A percentile compares a stretch with the other conserved stretches of the same genome.
phyloP scores from a whole-genome alignment of 1,140 invertebrate genomes.

The Calephelis virginiensis region DNA sequence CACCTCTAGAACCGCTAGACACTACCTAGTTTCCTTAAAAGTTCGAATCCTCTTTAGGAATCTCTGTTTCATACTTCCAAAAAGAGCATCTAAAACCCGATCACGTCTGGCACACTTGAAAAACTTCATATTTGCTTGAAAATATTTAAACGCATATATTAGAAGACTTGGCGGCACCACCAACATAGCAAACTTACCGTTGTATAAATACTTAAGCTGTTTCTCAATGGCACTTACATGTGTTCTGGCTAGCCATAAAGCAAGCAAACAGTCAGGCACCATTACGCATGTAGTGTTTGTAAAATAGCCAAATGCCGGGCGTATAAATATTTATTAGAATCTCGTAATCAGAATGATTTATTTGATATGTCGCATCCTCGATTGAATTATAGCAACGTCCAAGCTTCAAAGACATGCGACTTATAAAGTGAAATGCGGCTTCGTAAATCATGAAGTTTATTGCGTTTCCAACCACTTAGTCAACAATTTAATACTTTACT shows the following conservation, averaged over 20 bases:
- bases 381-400: conserved; percentile 52
- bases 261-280: conserved; percentile 55
- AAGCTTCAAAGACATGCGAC: conserved; percentile 50
- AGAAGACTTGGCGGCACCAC: conserved; percentile 43
- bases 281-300: conserved; percentile 68
- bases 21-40: too few species aligned
- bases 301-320: conserved; percentile 60
- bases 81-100: background rate
- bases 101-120: conserved; percentile 1
- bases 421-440: conserved; percentile 27
- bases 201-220: conserved; percentile 53
- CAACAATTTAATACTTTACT: background rate
- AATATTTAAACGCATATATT: conserved; percentile 66
- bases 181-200: conserved; percentile 42
- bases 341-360: conserved; percentile 67
- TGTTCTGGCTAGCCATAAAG: conserved; percentile 56
- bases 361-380: conserved; percentile 56
- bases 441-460: conserved; percentile 37
- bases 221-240: conserved; percentile 46
- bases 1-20: too few species aligned
- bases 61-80: too few species aligned
- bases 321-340: conserved; percentile 63
- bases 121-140: conserved; percentile 21
- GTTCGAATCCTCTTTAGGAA: too few species aligned
- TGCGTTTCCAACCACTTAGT: conserved; percentile 24